A percentile compares a stretch with the other conserved stretches of the same genome.
Conservation (phyloP, 92 coral and sea anemone genomes). For the Palythoa grandiflora region DNA sequence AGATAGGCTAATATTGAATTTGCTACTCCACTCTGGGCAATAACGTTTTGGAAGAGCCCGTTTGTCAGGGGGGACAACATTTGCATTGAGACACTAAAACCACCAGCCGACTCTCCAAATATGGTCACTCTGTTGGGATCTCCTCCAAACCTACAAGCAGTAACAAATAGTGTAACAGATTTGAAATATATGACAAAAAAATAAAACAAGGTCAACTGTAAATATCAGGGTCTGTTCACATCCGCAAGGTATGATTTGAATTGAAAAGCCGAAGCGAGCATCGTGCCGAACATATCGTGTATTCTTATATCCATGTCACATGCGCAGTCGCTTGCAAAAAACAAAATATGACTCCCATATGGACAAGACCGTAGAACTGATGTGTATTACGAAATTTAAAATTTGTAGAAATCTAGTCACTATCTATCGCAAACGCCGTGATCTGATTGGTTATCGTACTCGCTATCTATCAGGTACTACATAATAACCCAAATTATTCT, state of each 20-base stretch:
- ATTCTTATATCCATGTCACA: too few relatives aligned
- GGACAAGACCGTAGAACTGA: too few relatives aligned
- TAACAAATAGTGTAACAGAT: neutral
- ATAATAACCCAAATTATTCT: too few relatives aligned
- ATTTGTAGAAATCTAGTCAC: too few relatives aligned
- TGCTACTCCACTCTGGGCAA: slow-evolving; percentile 50
- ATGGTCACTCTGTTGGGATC: slow-evolving; percentile 27
- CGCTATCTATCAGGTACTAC: too few relatives aligned
- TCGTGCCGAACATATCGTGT: too few relatives aligned
- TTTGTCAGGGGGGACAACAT: slow-evolving; percentile 55
- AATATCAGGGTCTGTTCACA: neutral
- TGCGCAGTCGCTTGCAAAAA: too few relatives aligned
- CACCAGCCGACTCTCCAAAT: slow-evolving; percentile 53
- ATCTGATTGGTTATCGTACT: too few relatives aligned
- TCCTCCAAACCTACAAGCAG: slow-evolving; percentile 44
- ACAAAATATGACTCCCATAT: too few relatives aligned
- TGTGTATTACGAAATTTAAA: too few relatives aligned
- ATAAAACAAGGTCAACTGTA: neutral
- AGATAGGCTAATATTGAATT: neutral
- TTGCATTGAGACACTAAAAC: slow-evolving; percentile 35
- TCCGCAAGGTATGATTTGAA: neutral
- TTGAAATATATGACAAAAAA: neutral
- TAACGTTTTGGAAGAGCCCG: slow-evolving; percentile 14
- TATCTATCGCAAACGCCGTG: too few relatives aligned
- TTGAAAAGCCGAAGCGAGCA: too few relatives aligned